Percentiles rank a stretch among this genome's conserved stretches.
These are phyloP conservation scores for Torymus texanus DNA, from an alignment of 2,888 invertebrate species.

Conservation along the genomic window DNA sequence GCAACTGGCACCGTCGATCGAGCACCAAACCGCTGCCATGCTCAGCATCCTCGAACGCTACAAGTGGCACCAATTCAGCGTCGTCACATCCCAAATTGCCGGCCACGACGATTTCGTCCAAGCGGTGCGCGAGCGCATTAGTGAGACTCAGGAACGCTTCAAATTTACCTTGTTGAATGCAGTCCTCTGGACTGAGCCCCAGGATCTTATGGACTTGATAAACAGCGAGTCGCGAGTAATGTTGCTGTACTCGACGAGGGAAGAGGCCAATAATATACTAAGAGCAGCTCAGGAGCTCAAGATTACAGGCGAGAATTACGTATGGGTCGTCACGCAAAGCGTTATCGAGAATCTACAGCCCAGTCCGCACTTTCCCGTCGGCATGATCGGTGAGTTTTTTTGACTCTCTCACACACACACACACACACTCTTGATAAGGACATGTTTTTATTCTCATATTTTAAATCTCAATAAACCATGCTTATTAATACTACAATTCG, in stretches of 20 bases:
- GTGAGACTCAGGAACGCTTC: constrained; percentile 86
- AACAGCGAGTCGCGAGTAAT: constrained; percentile 94
- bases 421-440: too few relatives aligned
- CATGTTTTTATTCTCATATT: too few relatives aligned
- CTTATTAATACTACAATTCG: too few relatives aligned
- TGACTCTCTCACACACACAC: too few relatives aligned
- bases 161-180: constrained; percentile 92
- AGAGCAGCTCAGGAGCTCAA: constrained; percentile 85
- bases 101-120: constrained; percentile 97
- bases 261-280: constrained; percentile 90
- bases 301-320: constrained; percentile 93
- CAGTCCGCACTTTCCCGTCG: constrained; percentile 88
- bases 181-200: constrained; percentile 85
- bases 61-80: constrained; percentile 97
- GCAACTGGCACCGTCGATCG: constrained; percentile 96
- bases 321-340: constrained; percentile 97
- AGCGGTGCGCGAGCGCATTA: constrained; percentile 91
- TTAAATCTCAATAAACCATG: too few relatives aligned
- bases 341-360: constrained; percentile 89
- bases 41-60: constrained; percentile 94
- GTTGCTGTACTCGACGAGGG: constrained; percentile 91
- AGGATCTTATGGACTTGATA: constrained; percentile 87
- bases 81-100: constrained; percentile 94
- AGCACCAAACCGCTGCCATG: constrained; percentile 98
- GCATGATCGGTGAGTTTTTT: constrained; percentile 87